phyloP scores from a whole-genome alignment of 2,888 invertebrate species.

The Caenorhabditis becei region DNA sequence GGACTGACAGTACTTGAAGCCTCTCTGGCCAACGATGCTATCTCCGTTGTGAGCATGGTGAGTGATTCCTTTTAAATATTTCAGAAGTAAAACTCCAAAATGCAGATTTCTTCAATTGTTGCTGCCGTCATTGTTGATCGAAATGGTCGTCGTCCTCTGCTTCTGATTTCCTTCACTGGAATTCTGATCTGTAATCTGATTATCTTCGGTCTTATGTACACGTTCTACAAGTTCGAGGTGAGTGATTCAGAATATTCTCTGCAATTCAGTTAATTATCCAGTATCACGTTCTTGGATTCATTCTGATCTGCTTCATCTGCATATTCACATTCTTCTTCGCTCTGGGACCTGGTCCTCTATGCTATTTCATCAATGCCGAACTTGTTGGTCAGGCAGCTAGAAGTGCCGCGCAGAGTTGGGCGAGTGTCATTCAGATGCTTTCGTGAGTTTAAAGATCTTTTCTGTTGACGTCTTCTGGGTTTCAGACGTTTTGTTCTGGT shows the following conservation, averaged over 20 bases:
- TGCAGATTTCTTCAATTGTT: slow-evolving; percentile 66
- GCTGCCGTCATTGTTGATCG: slow-evolving; percentile 73
- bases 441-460: slow-evolving; percentile 55
- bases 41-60: slow-evolving; percentile 73
- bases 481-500: slow-evolving; percentile 75
- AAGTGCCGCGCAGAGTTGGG: slow-evolving; percentile 77
- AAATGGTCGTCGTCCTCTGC: slow-evolving; percentile 75
- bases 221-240: slow-evolving; percentile 65
- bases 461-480: slow-evolving; percentile 5
- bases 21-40: slow-evolving; percentile 75
- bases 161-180: slow-evolving; percentile 67
- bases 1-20: slow-evolving; percentile 70
- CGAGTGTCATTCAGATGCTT: slow-evolving; percentile 75
- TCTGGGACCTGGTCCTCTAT: slow-evolving; percentile 77
- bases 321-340: slow-evolving; percentile 75
- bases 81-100: neutral
- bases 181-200: slow-evolving; percentile 66
- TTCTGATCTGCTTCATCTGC: slow-evolving; percentile 72
- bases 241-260: neutral
- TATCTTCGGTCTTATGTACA: slow-evolving; percentile 68
- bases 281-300: slow-evolving; percentile 67
- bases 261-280: slow-evolving; percentile 30
- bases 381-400: slow-evolving; percentile 73
- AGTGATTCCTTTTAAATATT: slow-evolving; percentile 2
- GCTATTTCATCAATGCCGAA: slow-evolving; percentile 77